phyloP scores from a whole-genome alignment of 2,113 vertebrate species.

The Origma solitaria region DNA sequence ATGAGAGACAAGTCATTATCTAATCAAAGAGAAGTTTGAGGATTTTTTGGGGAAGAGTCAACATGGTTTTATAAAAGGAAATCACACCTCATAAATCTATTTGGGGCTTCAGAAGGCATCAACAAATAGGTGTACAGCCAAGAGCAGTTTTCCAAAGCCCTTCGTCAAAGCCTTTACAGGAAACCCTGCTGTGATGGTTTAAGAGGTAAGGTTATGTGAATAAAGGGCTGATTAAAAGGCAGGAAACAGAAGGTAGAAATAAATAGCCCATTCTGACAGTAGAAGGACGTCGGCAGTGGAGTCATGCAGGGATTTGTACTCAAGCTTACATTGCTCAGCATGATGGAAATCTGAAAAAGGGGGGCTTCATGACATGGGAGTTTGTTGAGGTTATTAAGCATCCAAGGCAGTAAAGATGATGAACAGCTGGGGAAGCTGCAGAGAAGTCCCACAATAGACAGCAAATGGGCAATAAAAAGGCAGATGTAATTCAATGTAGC shows the following conservation, averaged over 20 bases:
- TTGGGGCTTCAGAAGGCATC: not conserved
- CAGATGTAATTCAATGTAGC: not conserved
- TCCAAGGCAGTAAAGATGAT: not conserved
- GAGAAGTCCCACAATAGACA: not conserved
- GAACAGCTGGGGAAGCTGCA: not conserved
- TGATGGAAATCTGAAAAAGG: not conserved
- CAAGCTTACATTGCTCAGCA: not conserved
- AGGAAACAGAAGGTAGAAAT: constrained; percentile 54
- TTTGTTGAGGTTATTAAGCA: not conserved
- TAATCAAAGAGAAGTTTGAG: not conserved
- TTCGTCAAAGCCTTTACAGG: not conserved
- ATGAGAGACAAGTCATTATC: not conserved
- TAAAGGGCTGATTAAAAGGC: constrained; percentile 26
- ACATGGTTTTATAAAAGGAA: not conserved
- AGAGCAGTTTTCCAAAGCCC: not conserved
- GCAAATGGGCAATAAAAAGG: not conserved
- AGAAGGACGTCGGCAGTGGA: not conserved
- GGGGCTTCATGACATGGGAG: not conserved
- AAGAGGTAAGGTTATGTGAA: constrained; percentile 10
- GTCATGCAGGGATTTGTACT: constrained; percentile 48
- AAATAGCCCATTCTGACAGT: constrained; percentile 31
- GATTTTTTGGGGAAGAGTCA: not conserved
- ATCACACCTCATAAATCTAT: not conserved
- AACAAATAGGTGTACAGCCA: not conserved
- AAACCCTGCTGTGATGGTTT: constrained; percentile 16